Evolutionary conservation across 2,888 invertebrate genomes (phyloP).

Genomic region (Calliopum simillimum): DNA sequence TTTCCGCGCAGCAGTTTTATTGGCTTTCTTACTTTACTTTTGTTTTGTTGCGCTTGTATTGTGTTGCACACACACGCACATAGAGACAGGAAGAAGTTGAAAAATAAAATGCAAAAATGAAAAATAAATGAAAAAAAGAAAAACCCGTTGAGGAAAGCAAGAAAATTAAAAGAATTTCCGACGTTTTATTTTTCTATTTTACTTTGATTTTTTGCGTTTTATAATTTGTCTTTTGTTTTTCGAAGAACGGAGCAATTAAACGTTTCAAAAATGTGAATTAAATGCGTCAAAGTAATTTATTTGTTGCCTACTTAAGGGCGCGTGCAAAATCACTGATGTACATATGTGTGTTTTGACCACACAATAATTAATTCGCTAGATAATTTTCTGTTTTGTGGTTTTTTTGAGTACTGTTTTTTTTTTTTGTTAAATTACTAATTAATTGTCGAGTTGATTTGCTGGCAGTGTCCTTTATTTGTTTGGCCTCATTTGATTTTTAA

Average conservation of each 20-base stretch:
- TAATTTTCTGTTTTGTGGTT: background rate
- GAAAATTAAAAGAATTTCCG: slow-evolving; percentile 33
- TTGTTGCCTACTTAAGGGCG: slow-evolving; percentile 10
- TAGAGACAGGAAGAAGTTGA: background rate
- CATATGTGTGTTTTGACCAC: background rate
- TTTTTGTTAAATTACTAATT: no score
- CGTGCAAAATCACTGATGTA: no score
- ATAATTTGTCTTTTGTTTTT: no score
- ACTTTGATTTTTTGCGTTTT: background rate
- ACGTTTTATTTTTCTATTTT: slow-evolving; percentile 17
- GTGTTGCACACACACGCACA: background rate
- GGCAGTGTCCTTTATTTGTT: no score
- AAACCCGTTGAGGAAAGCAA: slow-evolving; percentile 1
- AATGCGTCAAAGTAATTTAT: background rate
- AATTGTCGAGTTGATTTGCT: no score
- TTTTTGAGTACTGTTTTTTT: no score
- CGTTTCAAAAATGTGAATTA: no score
- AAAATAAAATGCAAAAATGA: background rate
- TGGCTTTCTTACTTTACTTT: slow-evolving; percentile 1
- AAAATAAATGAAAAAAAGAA: no score
- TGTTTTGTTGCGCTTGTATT: slow-evolving; percentile 10
- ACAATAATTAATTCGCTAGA: background rate
- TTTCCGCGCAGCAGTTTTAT: background rate
- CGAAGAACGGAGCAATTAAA: no score
- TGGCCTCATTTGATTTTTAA: no score